Percentiles rank a stretch among this genome's conserved stretches.
Conservation (phyloP, 2,113 vertebrate genomes). For the Solea senegalensis region DNA sequence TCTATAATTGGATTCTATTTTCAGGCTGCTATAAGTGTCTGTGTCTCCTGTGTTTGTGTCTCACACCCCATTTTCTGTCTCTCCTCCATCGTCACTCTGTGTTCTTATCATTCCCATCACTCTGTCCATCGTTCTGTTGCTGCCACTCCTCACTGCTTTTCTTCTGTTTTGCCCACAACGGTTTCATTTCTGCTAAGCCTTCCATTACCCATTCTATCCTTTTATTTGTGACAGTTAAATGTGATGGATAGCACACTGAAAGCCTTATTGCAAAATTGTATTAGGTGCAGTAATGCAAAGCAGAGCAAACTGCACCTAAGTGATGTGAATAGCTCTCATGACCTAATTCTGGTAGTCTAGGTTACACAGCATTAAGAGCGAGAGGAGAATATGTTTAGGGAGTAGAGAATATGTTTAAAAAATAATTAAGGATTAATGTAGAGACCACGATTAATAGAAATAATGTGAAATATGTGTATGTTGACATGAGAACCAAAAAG, state of each 20-base stretch:
- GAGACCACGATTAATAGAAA: constrained; percentile 5
- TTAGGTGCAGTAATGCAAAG: constrained; percentile 55
- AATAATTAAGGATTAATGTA: not conserved
- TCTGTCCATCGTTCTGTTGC: constrained; percentile 63
- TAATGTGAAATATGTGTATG: not conserved
- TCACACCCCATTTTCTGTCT: constrained; percentile 84
- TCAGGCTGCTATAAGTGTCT: constrained; percentile 81
- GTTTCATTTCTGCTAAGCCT: constrained; percentile 25
- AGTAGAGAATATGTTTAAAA: constrained; percentile 34
- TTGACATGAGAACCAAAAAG: constrained; percentile 28
- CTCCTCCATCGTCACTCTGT: constrained; percentile 78
- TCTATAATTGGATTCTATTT: constrained; percentile 88
- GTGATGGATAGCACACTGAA: constrained; percentile 34
- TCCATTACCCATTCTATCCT: constrained; percentile 30
- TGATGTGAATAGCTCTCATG: constrained; percentile 63
- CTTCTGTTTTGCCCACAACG: constrained; percentile 12
- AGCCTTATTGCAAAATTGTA: constrained; percentile 46
- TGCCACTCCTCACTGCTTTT: constrained; percentile 12
- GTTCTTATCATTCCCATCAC: constrained; percentile 59
- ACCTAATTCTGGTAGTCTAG: constrained; percentile 74
- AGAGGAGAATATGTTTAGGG: constrained; percentile 68
- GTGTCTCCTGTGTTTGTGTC: constrained; percentile 82
- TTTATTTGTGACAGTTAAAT: constrained; percentile 35
- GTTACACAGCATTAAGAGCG: constrained; percentile 61
- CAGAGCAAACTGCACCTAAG: constrained; percentile 50